Conservation (phyloP, 1,140 invertebrate species). For the Eriocheir sinensis region DNA sequence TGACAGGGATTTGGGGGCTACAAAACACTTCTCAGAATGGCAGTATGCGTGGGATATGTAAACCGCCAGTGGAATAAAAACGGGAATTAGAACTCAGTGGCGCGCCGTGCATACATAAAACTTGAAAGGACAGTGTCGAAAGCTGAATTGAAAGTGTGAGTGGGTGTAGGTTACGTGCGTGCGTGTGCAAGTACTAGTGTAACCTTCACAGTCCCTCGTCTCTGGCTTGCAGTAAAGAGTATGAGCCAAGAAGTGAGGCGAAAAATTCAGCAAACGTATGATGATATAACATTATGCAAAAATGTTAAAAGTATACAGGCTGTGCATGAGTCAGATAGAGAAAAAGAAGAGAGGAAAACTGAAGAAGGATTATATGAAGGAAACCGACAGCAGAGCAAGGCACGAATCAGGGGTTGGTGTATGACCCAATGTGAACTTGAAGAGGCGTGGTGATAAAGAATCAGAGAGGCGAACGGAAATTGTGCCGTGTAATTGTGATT, state of each 20-base stretch:
- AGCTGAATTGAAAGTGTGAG: neutral
- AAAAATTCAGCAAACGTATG: too few species aligned
- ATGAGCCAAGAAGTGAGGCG: too few species aligned
- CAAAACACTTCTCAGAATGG: neutral
- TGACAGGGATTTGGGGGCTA: neutral
- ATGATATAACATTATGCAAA: too few species aligned
- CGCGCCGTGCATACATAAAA: constrained; percentile 24
- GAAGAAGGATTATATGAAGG: neutral
- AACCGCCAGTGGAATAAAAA: constrained; percentile 11
- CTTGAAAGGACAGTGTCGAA: neutral
- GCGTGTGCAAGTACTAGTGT: too few species aligned
- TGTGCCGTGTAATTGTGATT: neutral
- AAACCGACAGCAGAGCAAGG: neutral
- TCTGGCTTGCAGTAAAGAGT: neutral
- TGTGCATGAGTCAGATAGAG: too few species aligned
- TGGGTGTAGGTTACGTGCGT: neutral
- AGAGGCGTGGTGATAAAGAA: neutral
- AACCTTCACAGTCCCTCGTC: too few species aligned
- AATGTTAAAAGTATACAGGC: too few species aligned
- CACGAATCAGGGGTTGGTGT: neutral
- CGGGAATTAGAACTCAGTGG: neutral
- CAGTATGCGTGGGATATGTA: neutral
- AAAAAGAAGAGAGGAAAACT: too few species aligned
- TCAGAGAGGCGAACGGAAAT: neutral
- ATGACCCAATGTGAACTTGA: neutral